Evolutionary conservation across 2,888 invertebrate genomes (phyloP), one percentile per base, ranked within the genome.

Genomic region (Euproctis similis): DNA sequence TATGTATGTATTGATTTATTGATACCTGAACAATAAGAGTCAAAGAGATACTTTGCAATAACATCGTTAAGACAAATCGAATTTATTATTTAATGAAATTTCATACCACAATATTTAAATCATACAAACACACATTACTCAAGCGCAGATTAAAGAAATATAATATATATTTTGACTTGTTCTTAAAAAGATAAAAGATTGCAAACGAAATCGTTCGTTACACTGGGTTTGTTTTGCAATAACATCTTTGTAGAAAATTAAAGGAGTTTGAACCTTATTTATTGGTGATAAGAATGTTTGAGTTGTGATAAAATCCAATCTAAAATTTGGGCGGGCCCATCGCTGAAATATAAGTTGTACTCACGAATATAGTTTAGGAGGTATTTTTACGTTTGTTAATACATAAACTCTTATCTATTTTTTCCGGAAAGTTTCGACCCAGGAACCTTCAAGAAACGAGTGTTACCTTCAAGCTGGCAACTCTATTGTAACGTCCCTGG

Each of bases 241-340:
- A 34, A 6, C 14, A 14, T 26, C 24, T 24, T 8, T 27, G 9
- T 22, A 17, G n/a, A 27, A 36, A 31, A 31, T 2, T 35, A 11
- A 12, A 27, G 33, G 10, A 62, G 42, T 48, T 31, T 53, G n/a
- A 6, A 46, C 60, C 33, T 40, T 65, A 55, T 20, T 0, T 1
- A 0, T 2, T 37, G 8, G 45, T 5, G 11, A 42, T 61, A 60
- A 41, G 41, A 29, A 28, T 28, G 31, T 42, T n/a, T 39, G 37
- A 36, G 36, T 40, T 53, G 43, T 51, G 44, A 56, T 46, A 33
- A 42, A n/a, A 40, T 32, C 34, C 70, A 74, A 77, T 75, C 72
- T 68, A 63, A 44, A 69, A 65, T 73, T 72, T 70, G 73, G 78
- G 78, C 74, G 74, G 66, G 55, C 30, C 57, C 34, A 47, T 46